These are phyloP conservation scores for Melanophora roralis DNA, from an alignment of 2,888 invertebrate species.

Conservation along the genomic window DNA sequence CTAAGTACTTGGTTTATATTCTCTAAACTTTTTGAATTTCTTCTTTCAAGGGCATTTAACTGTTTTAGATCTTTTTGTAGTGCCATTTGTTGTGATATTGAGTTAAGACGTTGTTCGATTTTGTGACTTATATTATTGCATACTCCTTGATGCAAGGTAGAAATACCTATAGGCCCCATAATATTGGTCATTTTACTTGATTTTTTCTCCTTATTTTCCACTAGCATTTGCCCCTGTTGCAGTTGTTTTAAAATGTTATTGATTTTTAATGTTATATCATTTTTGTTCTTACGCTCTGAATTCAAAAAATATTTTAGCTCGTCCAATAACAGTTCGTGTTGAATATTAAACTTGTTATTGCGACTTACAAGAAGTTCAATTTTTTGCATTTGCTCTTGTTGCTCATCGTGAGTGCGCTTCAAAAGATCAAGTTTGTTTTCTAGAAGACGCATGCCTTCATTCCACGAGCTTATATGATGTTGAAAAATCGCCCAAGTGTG, in stretches of 20 bases:
- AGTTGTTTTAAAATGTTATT: constrained; percentile 68
- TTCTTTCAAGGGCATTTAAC: constrained; percentile 59
- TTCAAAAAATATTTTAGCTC: constrained; percentile 63
- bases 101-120: constrained; percentile 62
- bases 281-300: constrained; percentile 61
- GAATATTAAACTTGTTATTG: constrained; percentile 45
- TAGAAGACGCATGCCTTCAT: constrained; percentile 78
- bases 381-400: constrained; percentile 67
- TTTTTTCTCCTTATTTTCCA: constrained; percentile 29
- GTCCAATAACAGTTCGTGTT: constrained; percentile 33
- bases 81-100: constrained; percentile 64
- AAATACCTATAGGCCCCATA: constrained; percentile 61
- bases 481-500: constrained; percentile 79
- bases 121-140: constrained; percentile 46
- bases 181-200: constrained; percentile 59
- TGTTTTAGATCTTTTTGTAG: constrained; percentile 64
- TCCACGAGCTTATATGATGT: constrained; percentile 79
- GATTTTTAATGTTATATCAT: constrained; percentile 66
- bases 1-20: constrained; percentile 69
- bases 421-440: constrained; percentile 79
- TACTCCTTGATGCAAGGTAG: constrained; percentile 3
- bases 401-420: constrained; percentile 73
- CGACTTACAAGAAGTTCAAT: constrained; percentile 62
- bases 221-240: constrained; percentile 56
- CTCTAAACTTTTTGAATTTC: constrained; percentile 69